A percentile compares a stretch with the other conserved stretches of the same genome.
phyloP scores from a whole-genome alignment of 2,113 vertebrate genomes.

The Callionymus lyra region DNA sequence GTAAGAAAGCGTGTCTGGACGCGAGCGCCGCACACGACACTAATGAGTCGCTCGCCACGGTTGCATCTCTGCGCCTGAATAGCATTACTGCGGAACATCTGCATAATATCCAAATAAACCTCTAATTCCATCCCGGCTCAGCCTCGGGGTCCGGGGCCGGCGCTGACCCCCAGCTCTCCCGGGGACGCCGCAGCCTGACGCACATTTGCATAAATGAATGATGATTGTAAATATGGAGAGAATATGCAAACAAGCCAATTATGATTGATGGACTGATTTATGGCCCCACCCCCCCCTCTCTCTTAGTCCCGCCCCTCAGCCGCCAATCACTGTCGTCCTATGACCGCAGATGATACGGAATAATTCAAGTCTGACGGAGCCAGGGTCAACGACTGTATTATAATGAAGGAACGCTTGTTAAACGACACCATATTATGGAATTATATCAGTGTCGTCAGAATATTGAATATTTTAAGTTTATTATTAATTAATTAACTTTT shows the following conservation, averaged over 20 bases:
- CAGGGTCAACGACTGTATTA: no score
- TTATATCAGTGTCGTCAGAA: no score
- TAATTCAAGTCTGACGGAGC: no score
- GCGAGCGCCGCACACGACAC: slow-evolving; percentile 8
- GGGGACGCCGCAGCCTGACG: slow-evolving; percentile 12
- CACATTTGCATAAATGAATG: slow-evolving; percentile 49
- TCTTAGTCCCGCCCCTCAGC: slow-evolving; percentile 6
- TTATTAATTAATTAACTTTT: no score
- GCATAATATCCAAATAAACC: slow-evolving; percentile 63
- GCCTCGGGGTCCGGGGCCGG: slow-evolving; percentile 35
- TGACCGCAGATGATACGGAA: no score
- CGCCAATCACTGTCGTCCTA: no score
- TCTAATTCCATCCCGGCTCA: slow-evolving; percentile 43
- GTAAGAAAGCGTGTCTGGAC: background rate
- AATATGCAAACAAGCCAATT: slow-evolving; percentile 48
- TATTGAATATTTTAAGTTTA: no score
- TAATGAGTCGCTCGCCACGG: slow-evolving; percentile 28
- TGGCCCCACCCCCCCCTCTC: slow-evolving; percentile 7
- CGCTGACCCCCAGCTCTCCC: slow-evolving; percentile 40
- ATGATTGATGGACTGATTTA: slow-evolving; percentile 60
- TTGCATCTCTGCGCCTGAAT: slow-evolving; percentile 36
- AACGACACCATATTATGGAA: no score
- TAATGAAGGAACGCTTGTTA: no score
- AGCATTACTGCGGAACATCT: slow-evolving; percentile 57
- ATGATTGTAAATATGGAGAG: slow-evolving; percentile 35